A percentile compares a stretch with the other conserved stretches of the same genome.
Conservation (phyloP, 2,113 vertebrate genomes). For the Pao palembangensis region DNA sequence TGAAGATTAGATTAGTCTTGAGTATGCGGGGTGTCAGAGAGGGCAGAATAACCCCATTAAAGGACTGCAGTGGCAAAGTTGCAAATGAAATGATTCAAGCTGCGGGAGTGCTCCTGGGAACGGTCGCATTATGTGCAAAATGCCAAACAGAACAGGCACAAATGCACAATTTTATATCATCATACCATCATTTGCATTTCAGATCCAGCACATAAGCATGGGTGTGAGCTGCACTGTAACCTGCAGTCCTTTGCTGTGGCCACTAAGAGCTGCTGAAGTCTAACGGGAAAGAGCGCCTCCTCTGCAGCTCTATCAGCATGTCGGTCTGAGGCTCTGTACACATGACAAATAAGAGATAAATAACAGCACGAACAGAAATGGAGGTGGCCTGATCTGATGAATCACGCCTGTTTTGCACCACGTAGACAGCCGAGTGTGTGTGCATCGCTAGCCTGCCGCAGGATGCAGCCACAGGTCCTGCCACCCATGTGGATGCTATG, state of each 20-base stretch:
- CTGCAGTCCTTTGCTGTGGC: conserved; percentile 16
- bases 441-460: too few relatives aligned
- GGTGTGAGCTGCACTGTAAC: not conserved
- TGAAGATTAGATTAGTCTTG: too few relatives aligned
- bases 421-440: too few relatives aligned
- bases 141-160: not conserved
- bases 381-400: too few relatives aligned
- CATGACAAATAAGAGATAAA: conserved; percentile 3
- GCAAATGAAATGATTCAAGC: not conserved
- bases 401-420: too few relatives aligned
- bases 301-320: conserved; percentile 28
- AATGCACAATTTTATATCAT: not conserved
- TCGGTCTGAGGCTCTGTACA: not conserved
- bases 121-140: not conserved
- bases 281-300: conserved; percentile 18
- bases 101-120: not conserved
- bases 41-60: not conserved
- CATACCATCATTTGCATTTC: too few relatives aligned
- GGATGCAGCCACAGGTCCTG: too few relatives aligned
- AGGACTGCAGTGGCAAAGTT: not conserved
- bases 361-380: not conserved
- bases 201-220: not conserved
- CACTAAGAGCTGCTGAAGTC: conserved; percentile 56
- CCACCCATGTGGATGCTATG: too few relatives aligned
- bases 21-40: too few relatives aligned